Percentiles rank a stretch among this genome's conserved stretches.
phyloP scores from a whole-genome alignment of 2,113 vertebrate genomes.

The Chelonoidis abingdonii region DNA sequence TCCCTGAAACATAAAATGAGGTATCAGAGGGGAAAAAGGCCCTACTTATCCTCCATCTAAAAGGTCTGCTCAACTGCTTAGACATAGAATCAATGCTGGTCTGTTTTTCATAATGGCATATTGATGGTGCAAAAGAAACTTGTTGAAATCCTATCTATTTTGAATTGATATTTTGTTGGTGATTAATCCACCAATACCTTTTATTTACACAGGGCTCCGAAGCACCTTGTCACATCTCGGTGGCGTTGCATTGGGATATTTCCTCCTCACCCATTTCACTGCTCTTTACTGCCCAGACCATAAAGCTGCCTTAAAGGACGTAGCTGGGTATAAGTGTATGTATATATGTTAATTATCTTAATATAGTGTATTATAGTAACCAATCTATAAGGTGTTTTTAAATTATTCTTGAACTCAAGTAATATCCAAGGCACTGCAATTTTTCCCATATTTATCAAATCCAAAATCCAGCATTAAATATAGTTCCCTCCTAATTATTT shows the following conservation, averaged over 20 bases:
- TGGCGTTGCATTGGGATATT: background rate
- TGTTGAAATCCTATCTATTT: background rate
- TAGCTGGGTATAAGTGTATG: background rate
- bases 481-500: background rate
- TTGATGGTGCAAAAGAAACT: background rate
- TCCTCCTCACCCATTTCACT: background rate
- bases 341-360: background rate
- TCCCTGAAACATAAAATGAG: constrained; percentile 21
- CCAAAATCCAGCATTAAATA: background rate
- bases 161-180: background rate
- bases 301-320: background rate
- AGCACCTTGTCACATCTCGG: background rate
- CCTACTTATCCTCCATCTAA: constrained; percentile 28
- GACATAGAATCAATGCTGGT: background rate
- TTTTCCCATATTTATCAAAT: background rate
- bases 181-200: background rate
- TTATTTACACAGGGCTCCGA: background rate
- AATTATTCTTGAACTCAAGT: background rate
- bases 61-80: constrained; percentile 2
- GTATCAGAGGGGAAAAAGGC: constrained; percentile 4
- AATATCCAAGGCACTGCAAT: background rate
- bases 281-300: background rate
- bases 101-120: background rate
- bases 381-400: background rate
- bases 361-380: background rate